Conservation (phyloP, 2,797 vertebrate species). For the Microhierax caerulescens region DNA sequence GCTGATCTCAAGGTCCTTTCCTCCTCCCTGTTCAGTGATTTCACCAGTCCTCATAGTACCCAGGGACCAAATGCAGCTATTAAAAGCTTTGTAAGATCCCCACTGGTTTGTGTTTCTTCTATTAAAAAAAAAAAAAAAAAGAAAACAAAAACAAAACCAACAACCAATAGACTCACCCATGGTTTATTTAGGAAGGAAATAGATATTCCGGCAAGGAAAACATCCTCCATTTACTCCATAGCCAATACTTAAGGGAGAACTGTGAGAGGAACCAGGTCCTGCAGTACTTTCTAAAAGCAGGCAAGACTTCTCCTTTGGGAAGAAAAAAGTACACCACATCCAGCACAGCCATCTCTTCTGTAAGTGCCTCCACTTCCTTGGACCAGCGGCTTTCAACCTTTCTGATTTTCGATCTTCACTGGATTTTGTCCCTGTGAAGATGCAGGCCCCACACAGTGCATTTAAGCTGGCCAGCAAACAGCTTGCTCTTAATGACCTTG, state of each 20-base stretch:
- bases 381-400: not conserved
- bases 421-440: not conserved
- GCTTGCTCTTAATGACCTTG: not conserved
- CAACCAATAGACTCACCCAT: not conserved
- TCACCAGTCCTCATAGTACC: not conserved
- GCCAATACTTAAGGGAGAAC: not conserved
- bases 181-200: constrained; percentile 36
- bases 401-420: not conserved
- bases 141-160: not conserved
- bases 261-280: not conserved
- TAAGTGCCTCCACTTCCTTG: not conserved
- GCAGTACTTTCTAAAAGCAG: not conserved
- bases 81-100: not conserved
- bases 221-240: not conserved
- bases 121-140: not conserved
- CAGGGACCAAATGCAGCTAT: not conserved
- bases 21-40: not conserved
- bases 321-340: not conserved
- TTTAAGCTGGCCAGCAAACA: not conserved
- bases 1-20: not conserved
- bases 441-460: not conserved
- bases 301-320: not conserved
- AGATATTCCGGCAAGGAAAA: constrained; percentile 34
- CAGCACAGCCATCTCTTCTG: not conserved
- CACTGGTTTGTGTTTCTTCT: not conserved